Evolutionary conservation across 2,113 vertebrate genomes (phyloP).

Genomic region (Oryzias javanicus): DNA sequence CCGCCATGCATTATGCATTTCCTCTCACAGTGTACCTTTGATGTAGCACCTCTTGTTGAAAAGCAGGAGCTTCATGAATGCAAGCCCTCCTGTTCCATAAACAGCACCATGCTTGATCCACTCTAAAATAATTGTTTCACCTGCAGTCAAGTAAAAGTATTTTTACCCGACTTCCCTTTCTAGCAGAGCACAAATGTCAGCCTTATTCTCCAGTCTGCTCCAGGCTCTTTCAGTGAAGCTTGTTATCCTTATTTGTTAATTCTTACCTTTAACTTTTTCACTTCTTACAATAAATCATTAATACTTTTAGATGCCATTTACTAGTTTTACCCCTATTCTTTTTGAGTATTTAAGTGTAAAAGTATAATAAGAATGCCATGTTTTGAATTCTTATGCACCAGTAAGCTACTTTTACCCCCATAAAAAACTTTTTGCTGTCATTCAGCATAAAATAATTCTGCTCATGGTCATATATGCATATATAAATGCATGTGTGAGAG

Average conservation of each 20-base stretch:
- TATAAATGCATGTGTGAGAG: too few relatives aligned
- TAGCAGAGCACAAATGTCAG: conserved; percentile 12
- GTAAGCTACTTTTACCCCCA: too few relatives aligned
- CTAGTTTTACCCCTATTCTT: background rate
- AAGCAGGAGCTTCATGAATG: conserved; percentile 32
- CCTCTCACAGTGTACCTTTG: conserved; percentile 45
- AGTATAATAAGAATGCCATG: background rate
- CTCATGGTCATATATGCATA: too few relatives aligned
- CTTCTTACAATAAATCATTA: conserved; percentile 8
- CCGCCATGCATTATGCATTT: conserved; percentile 55
- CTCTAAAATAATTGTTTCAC: conserved; percentile 36
- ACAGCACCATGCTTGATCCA: conserved; percentile 31
- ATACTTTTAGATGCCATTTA: background rate
- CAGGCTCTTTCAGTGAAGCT: background rate
- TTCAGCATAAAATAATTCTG: too few relatives aligned
- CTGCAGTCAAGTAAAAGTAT: conserved; percentile 20
- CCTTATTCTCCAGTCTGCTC: background rate
- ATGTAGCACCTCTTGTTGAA: conserved; percentile 53
- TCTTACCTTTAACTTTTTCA: conserved; percentile 5
- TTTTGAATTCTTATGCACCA: too few relatives aligned
- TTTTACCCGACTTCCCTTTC: conserved; percentile 15
- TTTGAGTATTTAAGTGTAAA: background rate
- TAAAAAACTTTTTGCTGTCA: too few relatives aligned
- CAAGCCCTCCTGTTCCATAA: conserved; percentile 34
- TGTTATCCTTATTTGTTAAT: conserved; percentile 15